phyloP scores from a whole-genome alignment of 53 echinoderm and acorn worm species.

The Echinarachnius parma region DNA sequence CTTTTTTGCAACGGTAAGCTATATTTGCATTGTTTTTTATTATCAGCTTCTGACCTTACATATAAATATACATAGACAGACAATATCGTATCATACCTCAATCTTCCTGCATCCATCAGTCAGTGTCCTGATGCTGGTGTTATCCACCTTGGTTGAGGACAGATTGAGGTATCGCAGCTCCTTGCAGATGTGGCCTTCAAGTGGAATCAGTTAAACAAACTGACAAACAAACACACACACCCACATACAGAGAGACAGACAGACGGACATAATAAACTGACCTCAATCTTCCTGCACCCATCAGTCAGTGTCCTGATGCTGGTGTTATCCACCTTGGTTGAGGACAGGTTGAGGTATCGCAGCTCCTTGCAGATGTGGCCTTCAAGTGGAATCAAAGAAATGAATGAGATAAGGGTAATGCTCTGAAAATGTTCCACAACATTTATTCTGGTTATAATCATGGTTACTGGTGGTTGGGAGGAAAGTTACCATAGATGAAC shows the following conservation, averaged over 20 bases:
- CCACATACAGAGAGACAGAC: no score
- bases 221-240: no score
- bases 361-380: slow-evolving; percentile 26
- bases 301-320: slow-evolving; percentile 21
- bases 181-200: slow-evolving; percentile 20
- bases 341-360: slow-evolving; percentile 9
- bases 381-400: not conserved
- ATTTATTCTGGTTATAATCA: no score
- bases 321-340: slow-evolving; percentile 18
- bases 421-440: no score
- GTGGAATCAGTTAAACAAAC: not conserved
- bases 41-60: not conserved
- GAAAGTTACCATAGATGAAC: no score
- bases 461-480: no score
- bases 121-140: slow-evolving; percentile 15
- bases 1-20: no score
- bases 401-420: no score
- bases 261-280: no score
- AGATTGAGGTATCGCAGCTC: slow-evolving; percentile 20
- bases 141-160: slow-evolving; percentile 15
- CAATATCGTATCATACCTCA: not conserved
- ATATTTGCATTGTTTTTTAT: no score
- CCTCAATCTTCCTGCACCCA: slow-evolving; percentile 29
- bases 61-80: not conserved
- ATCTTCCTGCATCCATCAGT: slow-evolving; percentile 30